Percentiles rank a stretch among this genome's conserved stretches.
phyloP scores from a whole-genome alignment of 1,140 invertebrate genomes.

The Aphelenchoides besseyi region DNA sequence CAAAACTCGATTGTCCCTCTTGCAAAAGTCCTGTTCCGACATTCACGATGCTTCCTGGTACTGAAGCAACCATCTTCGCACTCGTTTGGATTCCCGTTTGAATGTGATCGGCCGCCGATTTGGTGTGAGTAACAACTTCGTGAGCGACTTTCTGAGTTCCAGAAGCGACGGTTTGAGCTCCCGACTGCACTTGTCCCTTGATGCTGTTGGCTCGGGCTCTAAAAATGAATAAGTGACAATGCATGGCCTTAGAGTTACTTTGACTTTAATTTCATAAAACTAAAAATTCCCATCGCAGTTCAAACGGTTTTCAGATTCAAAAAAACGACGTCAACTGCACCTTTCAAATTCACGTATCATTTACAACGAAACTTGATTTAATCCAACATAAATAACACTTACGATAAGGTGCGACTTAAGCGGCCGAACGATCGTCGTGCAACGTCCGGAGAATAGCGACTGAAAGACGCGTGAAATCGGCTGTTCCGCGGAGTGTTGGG shows the following conservation, averaged over 20 bases:
- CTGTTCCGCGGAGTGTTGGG: conserved; percentile 4
- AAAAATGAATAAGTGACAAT: conserved; percentile 35
- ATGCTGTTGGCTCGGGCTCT: conserved; percentile 56
- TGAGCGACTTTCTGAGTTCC: conserved; percentile 61
- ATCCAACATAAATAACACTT: no score
- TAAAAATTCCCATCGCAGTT: no score
- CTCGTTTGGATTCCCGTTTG: conserved; percentile 55
- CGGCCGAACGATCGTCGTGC: conserved; percentile 58
- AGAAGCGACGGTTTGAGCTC: conserved; percentile 56
- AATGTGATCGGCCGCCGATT: conserved; percentile 58
- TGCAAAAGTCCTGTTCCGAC: conserved; percentile 49
- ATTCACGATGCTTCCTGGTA: conserved; percentile 45
- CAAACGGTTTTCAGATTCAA: no score
- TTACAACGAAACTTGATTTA: no score
- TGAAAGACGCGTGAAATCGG: conserved; percentile 36
- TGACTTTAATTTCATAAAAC: no score
- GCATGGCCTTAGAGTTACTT: background rate
- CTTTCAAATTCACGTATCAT: no score
- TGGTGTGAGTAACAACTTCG: conserved; percentile 60
- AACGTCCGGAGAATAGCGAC: conserved; percentile 55
- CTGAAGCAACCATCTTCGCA: conserved; percentile 53
- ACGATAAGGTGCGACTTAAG: conserved; percentile 58
- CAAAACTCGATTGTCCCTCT: conserved; percentile 43
- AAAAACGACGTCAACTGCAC: no score
- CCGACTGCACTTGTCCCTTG: conserved; percentile 50